A percentile compares a stretch with the other conserved stretches of the same genome.
Evolutionary conservation across 2,113 vertebrate genomes (phyloP).

Genomic region (Ivindomyrus marchei): DNA sequence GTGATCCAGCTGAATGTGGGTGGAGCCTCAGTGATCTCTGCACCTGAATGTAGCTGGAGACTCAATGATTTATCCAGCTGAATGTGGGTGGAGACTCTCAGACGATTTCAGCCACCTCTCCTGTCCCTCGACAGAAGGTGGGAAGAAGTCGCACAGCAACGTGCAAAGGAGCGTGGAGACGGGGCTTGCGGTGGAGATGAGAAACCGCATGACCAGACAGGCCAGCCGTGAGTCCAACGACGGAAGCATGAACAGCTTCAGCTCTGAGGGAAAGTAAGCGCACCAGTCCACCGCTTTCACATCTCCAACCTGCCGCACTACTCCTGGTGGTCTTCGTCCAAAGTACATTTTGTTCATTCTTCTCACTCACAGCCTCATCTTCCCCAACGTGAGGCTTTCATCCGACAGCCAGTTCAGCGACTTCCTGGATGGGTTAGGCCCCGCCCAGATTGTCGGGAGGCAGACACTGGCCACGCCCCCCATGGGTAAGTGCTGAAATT

Average conservation of each 20-base stretch:
- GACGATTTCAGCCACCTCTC: conserved; percentile 14
- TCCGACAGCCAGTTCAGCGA: conserved; percentile 92
- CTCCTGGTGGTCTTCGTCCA: conserved; percentile 48
- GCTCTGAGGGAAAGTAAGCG: conserved; percentile 89
- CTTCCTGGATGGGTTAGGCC: conserved; percentile 91
- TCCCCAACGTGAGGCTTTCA: conserved; percentile 86
- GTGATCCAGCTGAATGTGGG: neutral
- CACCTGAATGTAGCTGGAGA: neutral
- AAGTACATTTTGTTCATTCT: neutral
- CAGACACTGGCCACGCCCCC: conserved; percentile 93
- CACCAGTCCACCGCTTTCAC: conserved; percentile 32
- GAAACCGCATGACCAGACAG: conserved; percentile 96
- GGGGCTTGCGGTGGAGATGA: conserved; percentile 93
- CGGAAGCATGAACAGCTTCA: conserved; percentile 99
- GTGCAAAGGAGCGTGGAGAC: conserved; percentile 97
- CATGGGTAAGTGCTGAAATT: conserved; percentile 72
- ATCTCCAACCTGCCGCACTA: neutral
- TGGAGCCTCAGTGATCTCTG: neutral
- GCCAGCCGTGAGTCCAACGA: conserved; percentile 92
- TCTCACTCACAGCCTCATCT: conserved; percentile 75
- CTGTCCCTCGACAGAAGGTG: conserved; percentile 67
- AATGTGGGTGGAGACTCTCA: neutral
- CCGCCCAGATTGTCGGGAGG: conserved; percentile 87
- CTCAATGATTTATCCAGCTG: neutral
- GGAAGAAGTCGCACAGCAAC: conserved; percentile 94